Evolutionary conservation across 2,888 invertebrate species (phyloP), one percentile per base, ranked within the genome.

Genomic region (Onthophagus sagittarius): DNA sequence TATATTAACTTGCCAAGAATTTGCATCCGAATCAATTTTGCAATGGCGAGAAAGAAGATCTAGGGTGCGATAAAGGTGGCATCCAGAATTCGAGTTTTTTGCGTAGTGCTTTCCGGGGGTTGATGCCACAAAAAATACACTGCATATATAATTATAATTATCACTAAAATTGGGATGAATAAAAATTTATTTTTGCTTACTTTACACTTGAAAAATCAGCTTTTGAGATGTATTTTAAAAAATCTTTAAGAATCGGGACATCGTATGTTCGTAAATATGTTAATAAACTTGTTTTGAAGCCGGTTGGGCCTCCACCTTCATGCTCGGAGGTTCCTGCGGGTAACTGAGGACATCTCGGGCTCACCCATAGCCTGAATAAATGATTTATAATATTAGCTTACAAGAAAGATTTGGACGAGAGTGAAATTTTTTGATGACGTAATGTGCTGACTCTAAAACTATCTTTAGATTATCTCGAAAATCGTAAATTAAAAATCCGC

Each of bases 81-180:
- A 80, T 7, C 83, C 83, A 62, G 76, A 76, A 9, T 76, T 76
- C 63, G 76, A 76, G 11, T 76, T 76, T 65, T 79, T 79, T 6
- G 82, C 79, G 73, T 82, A 82, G 82, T 95, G 94, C 15, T 93
- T 90, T 0, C 97, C 97, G 0, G 98, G 98, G 0, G 91, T 91
- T 0, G 97, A 97, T 0, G 91, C 92, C 63, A 98, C 88, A 15
- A 98, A 89, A 82, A 93, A 94, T 0, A 96, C 97, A 79, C 95
- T 96, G 83, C 0, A 83, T 83, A 23, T 23, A 23, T n/a, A n/a
- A n/a, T n/a, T n/a, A n/a, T n/a, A n/a, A n/a, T n/a, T n/a, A 23
- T 23, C 23, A 3, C 1, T 23, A 23, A 23, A 23, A 23, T 23
- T 3, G 73, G 9, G 72, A 15, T 14, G 62, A 33, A 63, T 39